These are phyloP conservation scores for Lycodopsis pacificus DNA, from an alignment of 2,797 vertebrate genomes.

Conservation along the genomic window DNA sequence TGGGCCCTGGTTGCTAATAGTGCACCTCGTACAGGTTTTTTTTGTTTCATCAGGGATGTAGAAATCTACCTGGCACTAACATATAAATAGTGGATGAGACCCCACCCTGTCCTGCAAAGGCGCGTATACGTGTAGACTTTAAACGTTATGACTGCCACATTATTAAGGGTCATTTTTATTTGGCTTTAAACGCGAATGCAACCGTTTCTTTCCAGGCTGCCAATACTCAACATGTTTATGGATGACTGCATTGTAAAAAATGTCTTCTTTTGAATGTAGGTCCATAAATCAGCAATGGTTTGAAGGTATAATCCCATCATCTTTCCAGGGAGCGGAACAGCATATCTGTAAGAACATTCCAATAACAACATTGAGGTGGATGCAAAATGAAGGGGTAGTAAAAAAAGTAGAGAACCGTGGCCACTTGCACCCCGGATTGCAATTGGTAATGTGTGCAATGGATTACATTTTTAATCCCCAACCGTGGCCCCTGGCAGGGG, in stretches of 20 bases:
- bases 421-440: constrained; percentile 33
- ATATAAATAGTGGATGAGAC: neutral
- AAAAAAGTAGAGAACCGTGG: neutral
- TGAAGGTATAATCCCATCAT: neutral
- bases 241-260: neutral
- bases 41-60: neutral
- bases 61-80: neutral
- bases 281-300: neutral
- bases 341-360: neutral
- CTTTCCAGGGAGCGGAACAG: neutral
- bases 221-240: neutral
- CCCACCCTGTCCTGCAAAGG: neutral
- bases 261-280: neutral
- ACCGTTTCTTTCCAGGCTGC: neutral
- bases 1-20: neutral
- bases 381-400: neutral
- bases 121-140: neutral
- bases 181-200: neutral
- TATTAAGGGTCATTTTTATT: neutral
- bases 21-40: neutral
- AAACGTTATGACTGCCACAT: neutral
- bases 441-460: constrained; percentile 63
- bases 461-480: constrained; percentile 74
- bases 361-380: neutral
- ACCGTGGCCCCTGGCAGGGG: constrained; percentile 44